Conservation (phyloP, 2,888 invertebrate genomes). For the Masnerella sp. region DNA sequence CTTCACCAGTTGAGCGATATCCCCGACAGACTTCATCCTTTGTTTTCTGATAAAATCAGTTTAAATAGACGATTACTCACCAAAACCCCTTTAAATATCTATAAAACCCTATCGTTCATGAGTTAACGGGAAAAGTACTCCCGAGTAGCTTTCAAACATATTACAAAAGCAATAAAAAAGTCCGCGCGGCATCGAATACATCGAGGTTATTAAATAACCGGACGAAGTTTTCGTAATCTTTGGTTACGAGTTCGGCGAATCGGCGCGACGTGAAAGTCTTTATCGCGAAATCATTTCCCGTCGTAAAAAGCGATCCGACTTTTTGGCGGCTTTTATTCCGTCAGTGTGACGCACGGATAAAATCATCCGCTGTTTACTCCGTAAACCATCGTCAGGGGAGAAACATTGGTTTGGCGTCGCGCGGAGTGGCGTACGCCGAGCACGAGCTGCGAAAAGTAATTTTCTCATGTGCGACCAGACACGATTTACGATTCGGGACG, state of each 20-base stretch:
- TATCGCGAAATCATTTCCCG: constrained; percentile 41
- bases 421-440: constrained; percentile 46
- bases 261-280: constrained; percentile 25
- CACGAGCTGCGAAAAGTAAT: constrained; percentile 61
- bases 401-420: constrained; percentile 59
- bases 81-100: constrained; percentile 21
- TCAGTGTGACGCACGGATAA: constrained; percentile 38
- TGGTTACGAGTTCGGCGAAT: constrained; percentile 45
- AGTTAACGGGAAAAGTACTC: too few species aligned
- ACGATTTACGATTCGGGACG: constrained; percentile 63
- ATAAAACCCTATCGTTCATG: too few species aligned
- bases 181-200: constrained; percentile 30
- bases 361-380: constrained; percentile 54
- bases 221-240: constrained; percentile 32
- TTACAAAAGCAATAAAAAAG: constrained; percentile 29
- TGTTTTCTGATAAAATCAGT: too few species aligned
- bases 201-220: constrained; percentile 40
- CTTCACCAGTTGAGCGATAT: too few species aligned
- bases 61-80: too few species aligned
- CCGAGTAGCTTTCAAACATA: constrained; percentile 21
- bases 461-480: constrained; percentile 62
- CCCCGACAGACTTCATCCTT: too few species aligned
- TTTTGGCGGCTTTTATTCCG: constrained; percentile 24
- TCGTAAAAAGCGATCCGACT: constrained; percentile 23
- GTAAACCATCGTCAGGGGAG: constrained; percentile 44